These are phyloP conservation scores for Limosa lapponica DNA, from an alignment of 2,797 vertebrate genomes.

Conservation along the genomic window DNA sequence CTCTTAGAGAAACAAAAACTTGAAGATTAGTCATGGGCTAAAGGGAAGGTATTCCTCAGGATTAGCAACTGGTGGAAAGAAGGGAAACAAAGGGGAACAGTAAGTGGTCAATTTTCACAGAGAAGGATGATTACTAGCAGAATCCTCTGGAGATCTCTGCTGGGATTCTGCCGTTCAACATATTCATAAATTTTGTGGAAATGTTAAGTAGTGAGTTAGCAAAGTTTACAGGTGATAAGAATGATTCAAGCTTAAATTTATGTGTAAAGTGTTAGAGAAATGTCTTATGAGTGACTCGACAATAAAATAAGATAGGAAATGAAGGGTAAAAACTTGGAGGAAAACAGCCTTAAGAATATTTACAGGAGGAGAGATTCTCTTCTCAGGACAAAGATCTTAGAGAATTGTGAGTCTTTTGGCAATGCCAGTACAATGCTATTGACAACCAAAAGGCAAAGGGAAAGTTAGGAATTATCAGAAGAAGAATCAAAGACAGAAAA, in stretches of 20 bases:
- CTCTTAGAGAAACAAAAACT: constrained; percentile 56
- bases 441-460: neutral
- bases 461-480: neutral
- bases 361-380: neutral
- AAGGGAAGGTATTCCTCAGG: constrained; percentile 51
- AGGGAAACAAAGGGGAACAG: constrained; percentile 33
- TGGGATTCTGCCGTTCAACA: neutral
- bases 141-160: constrained; percentile 23
- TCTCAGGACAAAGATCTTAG: neutral
- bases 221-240: neutral
- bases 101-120: constrained; percentile 51
- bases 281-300: neutral
- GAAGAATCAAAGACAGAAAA: neutral
- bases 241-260: neutral
- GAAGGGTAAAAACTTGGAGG: neutral
- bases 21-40: constrained; percentile 60
- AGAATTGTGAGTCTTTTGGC: neutral
- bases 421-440: neutral
- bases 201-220: neutral
- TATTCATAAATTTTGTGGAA: constrained; percentile 1
- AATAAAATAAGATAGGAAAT: neutral
- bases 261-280: neutral
- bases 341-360: neutral
- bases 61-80: constrained; percentile 54
- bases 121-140: constrained; percentile 15